phyloP scores from a whole-genome alignment of 2,888 invertebrate species.

The Chesias legatella region DNA sequence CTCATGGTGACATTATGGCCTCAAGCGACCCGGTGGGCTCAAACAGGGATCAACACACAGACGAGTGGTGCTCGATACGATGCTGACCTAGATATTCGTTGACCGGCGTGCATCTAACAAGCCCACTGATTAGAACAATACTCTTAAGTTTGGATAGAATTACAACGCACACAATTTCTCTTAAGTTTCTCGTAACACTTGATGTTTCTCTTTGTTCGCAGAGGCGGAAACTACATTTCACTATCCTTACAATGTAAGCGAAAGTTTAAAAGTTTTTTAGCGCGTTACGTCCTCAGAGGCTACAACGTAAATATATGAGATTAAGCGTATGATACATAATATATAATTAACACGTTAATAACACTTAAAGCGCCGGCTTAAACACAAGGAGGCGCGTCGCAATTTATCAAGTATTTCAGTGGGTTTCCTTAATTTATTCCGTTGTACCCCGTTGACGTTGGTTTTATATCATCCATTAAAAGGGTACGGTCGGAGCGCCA shows the following conservation, averaged over 20 bases:
- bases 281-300: constrained; percentile 1
- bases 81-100: constrained; percentile 46
- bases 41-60: constrained; percentile 60
- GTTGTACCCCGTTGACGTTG: constrained; percentile 55
- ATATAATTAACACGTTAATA: constrained; percentile 26
- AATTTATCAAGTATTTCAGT: constrained; percentile 58
- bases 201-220: constrained; percentile 17
- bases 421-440: constrained; percentile 56
- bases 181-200: constrained; percentile 10
- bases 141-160: neutral
- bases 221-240: constrained; percentile 14
- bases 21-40: constrained; percentile 49
- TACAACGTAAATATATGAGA: constrained; percentile 17
- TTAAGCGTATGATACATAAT: constrained; percentile 19
- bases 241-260: constrained; percentile 12
- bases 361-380: constrained; percentile 27
- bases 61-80: constrained; percentile 49
- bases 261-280: constrained; percentile 14
- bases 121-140: constrained; percentile 7
- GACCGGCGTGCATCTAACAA: constrained; percentile 23
- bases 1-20: constrained; percentile 55
- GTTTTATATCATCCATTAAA: constrained; percentile 59
- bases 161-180: constrained; percentile 7
- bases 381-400: constrained; percentile 44
- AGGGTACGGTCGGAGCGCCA: constrained; percentile 34